phyloP scores from a whole-genome alignment of 2,797 vertebrate genomes.

The Peromyscus nudipes region DNA sequence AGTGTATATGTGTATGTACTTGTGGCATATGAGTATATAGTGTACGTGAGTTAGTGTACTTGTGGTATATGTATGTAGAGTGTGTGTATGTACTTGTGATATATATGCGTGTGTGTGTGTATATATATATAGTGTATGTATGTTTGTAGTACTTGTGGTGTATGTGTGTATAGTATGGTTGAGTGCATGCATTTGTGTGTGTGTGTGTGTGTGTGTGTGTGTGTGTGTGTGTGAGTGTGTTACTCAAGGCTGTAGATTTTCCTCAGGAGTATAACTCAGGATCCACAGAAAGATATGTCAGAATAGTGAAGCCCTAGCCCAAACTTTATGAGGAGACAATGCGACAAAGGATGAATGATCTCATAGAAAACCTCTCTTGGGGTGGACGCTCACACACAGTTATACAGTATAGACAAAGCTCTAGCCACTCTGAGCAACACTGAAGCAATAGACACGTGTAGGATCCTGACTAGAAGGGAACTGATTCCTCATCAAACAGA shows the following conservation, averaged over 20 bases:
- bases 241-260: conserved; percentile 21
- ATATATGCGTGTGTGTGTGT: not conserved
- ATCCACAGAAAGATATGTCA: conserved; percentile 55
- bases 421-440: not conserved
- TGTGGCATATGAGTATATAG: not conserved
- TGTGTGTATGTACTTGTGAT: not conserved
- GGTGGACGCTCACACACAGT: not conserved
- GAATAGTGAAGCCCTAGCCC: not conserved
- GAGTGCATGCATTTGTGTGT: not conserved
- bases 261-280: conserved; percentile 21
- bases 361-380: not conserved
- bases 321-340: conserved; percentile 22
- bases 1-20: not conserved
- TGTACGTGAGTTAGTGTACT: not conserved
- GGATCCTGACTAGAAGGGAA: conserved; percentile 7
- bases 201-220: not conserved
- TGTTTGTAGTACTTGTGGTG: not conserved
- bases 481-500: conserved; percentile 43
- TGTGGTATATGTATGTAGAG: not conserved
- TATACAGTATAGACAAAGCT: not conserved
- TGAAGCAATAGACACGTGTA: not conserved
- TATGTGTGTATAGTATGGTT: not conserved
- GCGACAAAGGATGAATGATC: not conserved
- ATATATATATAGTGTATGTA: not conserved
- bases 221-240: not conserved